phyloP scores from a whole-genome alignment of 2,888 invertebrate species.

The Octodonta nipae region DNA sequence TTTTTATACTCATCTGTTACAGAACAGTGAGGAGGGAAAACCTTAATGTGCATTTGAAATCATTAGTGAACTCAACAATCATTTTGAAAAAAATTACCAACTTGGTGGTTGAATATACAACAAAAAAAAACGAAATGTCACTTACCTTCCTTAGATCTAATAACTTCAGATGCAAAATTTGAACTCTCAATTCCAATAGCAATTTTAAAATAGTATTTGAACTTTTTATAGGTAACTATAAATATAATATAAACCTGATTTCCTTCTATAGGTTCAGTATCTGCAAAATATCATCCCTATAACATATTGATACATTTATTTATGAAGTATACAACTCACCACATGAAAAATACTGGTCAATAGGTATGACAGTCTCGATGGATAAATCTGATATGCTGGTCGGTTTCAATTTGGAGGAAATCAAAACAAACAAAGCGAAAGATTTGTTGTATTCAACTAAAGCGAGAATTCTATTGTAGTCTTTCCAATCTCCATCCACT shows the following conservation, averaged over 20 bases:
- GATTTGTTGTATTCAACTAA: conserved; percentile 44
- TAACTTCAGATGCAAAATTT: conserved; percentile 60
- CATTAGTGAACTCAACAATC: too few species aligned
- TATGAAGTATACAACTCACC: conserved; percentile 34
- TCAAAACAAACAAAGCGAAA: conserved; percentile 44
- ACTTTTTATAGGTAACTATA: conserved; percentile 40
- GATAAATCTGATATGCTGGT: conserved; percentile 63
- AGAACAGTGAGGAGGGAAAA: too few species aligned
- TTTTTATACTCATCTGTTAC: too few species aligned
- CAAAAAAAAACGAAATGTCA: too few species aligned
- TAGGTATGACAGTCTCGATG: conserved; percentile 66
- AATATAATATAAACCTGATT: conserved; percentile 40
- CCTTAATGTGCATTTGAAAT: too few species aligned
- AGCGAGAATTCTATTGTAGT: conserved; percentile 42
- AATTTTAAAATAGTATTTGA: conserved; percentile 42
- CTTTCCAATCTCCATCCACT: conserved; percentile 37
- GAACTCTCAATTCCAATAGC: conserved; percentile 49
- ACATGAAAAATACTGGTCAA: conserved; percentile 68
- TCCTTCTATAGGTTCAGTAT: conserved; percentile 39
- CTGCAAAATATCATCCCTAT: conserved; percentile 24
- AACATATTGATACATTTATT: conserved; percentile 2
- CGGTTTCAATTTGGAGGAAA: conserved; percentile 50
- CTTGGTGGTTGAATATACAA: too few species aligned
- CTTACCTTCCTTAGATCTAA: conserved; percentile 55
- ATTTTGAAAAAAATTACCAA: too few species aligned